Evolutionary conservation across 2,113 vertebrate species (phyloP), one percentile per base, ranked within the genome.

Genomic region (Chinchilla lanigera): DNA sequence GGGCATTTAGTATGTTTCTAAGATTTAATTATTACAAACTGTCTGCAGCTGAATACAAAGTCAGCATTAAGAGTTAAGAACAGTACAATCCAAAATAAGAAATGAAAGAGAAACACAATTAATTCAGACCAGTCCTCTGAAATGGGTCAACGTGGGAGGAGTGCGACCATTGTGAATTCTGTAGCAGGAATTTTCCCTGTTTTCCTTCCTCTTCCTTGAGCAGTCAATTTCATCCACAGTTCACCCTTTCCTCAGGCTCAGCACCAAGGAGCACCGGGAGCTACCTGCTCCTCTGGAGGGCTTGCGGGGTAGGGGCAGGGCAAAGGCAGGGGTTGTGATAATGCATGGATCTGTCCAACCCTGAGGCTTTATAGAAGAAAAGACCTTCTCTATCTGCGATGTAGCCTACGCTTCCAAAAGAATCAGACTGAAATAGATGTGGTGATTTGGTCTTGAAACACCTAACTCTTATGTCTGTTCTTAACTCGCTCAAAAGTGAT

Each of bases 121-220:
- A 44, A 44, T 73, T 17, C 35, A 19, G 16, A 19, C 7, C 44
- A 14, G 56, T 3, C 1, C 30, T 14, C 16, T 24, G 4, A 73
- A 65, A 47, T 52, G 71, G 50, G 24, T 56, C 11, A 30, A 24
- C 38, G 14, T 80, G n/a, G 65, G 65, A 60, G 52, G 33, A 28
- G 5, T 0, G 8, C 54, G 41, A 75, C 24, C 12, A 44, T 38
- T 26, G 1, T 7, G 6, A 2, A 11, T 22, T 19, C 13, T 1
- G 5, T 11, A 17, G 28, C 44, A 20, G 35, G 4, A 30, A 2
- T 19, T 0, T 41, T 12, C 9, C 3, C 0, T 1, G 0, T 20
- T 16, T 83, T 56, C 26, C 11, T 38, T 82, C 2, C 84, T 20
- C 86, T 56, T 58, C 28, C 35, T 84, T 33, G 33, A 50, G 7